Evolutionary conservation across 1,140 invertebrate species (phyloP).

Genomic region (Bemisia tabaci): DNA sequence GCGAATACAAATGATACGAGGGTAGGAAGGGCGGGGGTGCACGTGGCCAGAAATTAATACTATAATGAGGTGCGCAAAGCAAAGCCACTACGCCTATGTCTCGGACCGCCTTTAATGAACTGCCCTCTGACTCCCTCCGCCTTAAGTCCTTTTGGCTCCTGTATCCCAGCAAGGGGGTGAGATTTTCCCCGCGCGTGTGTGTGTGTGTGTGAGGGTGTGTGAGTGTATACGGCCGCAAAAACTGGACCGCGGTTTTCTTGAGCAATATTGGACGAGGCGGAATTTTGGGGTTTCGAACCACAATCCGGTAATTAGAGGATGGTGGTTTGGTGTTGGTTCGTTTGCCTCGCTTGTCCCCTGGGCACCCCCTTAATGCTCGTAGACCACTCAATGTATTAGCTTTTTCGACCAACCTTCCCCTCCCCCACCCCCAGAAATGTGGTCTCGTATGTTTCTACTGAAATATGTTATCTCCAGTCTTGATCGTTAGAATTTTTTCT

Average conservation of each 20-base stretch:
- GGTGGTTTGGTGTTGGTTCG: not conserved
- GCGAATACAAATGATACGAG: not conserved
- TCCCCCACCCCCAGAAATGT: too few relatives aligned
- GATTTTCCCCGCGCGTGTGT: not conserved
- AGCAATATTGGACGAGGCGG: constrained; percentile 2
- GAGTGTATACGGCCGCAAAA: too few relatives aligned
- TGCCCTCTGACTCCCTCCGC: not conserved
- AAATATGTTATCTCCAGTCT: too few relatives aligned
- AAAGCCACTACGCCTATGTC: not conserved
- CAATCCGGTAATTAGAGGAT: not conserved
- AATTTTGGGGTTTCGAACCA: not conserved
- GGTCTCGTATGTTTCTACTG: too few relatives aligned
- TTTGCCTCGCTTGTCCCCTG: constrained; percentile 2
- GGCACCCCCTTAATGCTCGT: too few relatives aligned
- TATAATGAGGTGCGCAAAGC: not conserved
- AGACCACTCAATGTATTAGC: too few relatives aligned
- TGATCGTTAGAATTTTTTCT: too few relatives aligned
- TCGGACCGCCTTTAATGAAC: not conserved
- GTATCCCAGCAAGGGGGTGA: not conserved
- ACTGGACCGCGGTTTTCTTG: too few relatives aligned
- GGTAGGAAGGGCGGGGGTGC: not conserved
- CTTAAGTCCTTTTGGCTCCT: not conserved
- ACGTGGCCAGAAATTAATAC: not conserved
- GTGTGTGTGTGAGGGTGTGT: too few relatives aligned
- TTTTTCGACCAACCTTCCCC: too few relatives aligned